These are phyloP conservation scores for Theocolax elegans DNA, from an alignment of 1,140 invertebrate species.

Conservation along the genomic window DNA sequence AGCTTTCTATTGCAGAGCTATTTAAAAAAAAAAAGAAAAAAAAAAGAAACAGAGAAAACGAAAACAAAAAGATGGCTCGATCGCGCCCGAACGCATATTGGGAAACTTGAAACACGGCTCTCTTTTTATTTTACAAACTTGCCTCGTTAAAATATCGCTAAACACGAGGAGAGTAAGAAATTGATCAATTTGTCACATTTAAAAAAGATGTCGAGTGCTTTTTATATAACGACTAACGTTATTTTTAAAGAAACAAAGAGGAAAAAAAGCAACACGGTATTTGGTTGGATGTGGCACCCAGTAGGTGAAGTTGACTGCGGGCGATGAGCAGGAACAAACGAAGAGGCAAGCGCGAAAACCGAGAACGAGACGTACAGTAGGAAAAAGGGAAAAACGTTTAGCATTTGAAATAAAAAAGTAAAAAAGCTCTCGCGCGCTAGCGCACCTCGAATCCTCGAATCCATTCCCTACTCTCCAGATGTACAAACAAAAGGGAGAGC, in stretches of 20 bases:
- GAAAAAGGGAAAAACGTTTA: constrained; percentile 49
- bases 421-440: neutral
- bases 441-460: constrained; percentile 10
- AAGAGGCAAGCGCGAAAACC: constrained; percentile 14
- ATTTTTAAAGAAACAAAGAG: constrained; percentile 25
- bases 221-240: constrained; percentile 15
- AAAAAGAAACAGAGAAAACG: no score
- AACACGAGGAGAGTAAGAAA: no score
- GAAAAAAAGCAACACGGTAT: constrained; percentile 8
- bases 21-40: no score
- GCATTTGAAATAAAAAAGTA: constrained; percentile 50
- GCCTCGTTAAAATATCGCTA: no score
- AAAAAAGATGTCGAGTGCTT: no score
- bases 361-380: neutral
- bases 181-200: no score
- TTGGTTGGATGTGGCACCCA: constrained; percentile 14
- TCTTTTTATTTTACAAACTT: no score
- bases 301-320: constrained; percentile 7
- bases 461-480: constrained; percentile 40
- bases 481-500: constrained; percentile 57
- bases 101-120: no score
- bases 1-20: no score
- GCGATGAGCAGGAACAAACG: constrained; percentile 14
- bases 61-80: no score
- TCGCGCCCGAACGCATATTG: no score